These are phyloP conservation scores for Vesta saturnalis DNA, from an alignment of 2,888 invertebrate genomes.

Conservation along the genomic window DNA sequence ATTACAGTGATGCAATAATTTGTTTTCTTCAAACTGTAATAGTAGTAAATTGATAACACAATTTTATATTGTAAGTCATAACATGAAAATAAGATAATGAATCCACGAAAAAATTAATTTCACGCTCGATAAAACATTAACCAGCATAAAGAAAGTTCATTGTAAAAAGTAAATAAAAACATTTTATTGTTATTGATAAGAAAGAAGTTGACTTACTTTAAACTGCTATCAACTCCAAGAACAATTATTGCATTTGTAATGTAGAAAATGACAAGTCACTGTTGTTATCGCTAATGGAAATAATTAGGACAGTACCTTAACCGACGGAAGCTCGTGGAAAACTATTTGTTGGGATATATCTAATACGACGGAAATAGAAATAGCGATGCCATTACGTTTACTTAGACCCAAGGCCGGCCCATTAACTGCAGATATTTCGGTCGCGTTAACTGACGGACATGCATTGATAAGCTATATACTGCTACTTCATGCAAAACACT, in stretches of 20 bases:
- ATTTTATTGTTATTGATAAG: background rate
- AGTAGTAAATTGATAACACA: no score
- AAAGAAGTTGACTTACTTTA: constrained; percentile 9
- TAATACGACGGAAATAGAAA: constrained; percentile 8
- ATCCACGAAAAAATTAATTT: constrained; percentile 4
- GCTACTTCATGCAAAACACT: background rate
- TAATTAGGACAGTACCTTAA: constrained; percentile 3
- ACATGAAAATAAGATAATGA: no score
- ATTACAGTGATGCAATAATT: no score
- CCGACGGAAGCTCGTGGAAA: constrained; percentile 15
- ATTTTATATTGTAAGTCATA: no score
- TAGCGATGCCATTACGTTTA: constrained; percentile 2
- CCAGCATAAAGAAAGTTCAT: background rate
- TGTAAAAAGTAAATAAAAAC: constrained; percentile 2
- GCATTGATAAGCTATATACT: background rate
- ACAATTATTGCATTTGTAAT: background rate
- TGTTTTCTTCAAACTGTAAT: no score
- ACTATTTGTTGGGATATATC: background rate
- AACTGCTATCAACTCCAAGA: background rate
- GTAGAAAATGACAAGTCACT: background rate
- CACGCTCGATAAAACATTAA: background rate
- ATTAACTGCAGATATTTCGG: background rate
- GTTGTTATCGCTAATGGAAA: background rate
- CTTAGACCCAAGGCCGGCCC: constrained; percentile 2
- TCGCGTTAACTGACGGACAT: background rate